phyloP scores from a whole-genome alignment of 2,113 vertebrate species.

The Suricata suricatta region DNA sequence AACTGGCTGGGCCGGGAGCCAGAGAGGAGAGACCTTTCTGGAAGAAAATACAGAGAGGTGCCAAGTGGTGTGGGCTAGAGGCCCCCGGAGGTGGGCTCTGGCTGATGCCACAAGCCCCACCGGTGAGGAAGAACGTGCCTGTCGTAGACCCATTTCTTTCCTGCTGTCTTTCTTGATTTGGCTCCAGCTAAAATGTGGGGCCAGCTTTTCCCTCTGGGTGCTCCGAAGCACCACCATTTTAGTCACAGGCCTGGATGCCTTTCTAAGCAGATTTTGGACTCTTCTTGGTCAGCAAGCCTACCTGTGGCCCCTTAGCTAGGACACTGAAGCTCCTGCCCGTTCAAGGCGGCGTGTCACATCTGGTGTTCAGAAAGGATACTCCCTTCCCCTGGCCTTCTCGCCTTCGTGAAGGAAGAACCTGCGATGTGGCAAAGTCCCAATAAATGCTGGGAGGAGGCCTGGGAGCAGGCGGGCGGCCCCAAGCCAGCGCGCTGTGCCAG shows the following conservation, averaged over 20 bases:
- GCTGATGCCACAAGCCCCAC: neutral
- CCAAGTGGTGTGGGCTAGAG: neutral
- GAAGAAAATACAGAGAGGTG: slow-evolving; percentile 13
- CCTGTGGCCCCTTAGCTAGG: neutral
- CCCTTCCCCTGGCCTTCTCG: slow-evolving; percentile 61
- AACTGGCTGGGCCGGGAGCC: slow-evolving; percentile 62
- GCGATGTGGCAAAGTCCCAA: slow-evolving; percentile 57
- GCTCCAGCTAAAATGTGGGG: neutral
- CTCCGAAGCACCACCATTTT: neutral
- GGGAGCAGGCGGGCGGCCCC: neutral
- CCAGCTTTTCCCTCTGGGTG: neutral
- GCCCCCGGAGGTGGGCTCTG: neutral
- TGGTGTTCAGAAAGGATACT: slow-evolving; percentile 35
- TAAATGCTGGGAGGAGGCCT: slow-evolving; percentile 54
- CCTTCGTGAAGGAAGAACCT: slow-evolving; percentile 54
- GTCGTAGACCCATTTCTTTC: neutral
- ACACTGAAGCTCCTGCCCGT: neutral
- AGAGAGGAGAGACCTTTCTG: slow-evolving; percentile 53
- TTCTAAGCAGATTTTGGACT: neutral
- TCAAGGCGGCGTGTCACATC: slow-evolving; percentile 32
- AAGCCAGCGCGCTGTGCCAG: slow-evolving; percentile 48
- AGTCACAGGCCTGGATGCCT: neutral
- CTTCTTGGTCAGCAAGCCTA: neutral
- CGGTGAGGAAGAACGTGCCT: neutral
- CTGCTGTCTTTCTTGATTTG: neutral